Evolutionary conservation across 2,888 invertebrate species (phyloP).

Genomic region (Nemotelus nigrinus): DNA sequence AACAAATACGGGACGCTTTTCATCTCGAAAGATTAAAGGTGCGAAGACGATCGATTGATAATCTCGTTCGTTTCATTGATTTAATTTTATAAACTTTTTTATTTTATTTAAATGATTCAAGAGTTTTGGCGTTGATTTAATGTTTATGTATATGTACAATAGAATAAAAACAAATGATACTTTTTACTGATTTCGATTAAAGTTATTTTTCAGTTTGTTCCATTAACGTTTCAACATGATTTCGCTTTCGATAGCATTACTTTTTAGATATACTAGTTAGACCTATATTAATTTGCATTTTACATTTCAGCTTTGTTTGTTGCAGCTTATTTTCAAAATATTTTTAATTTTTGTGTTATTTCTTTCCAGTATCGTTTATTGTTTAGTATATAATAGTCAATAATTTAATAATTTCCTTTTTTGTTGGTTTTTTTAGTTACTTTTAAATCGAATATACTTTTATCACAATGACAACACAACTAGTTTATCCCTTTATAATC

Average conservation of each 20-base stretch:
- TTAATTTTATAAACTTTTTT: not conserved
- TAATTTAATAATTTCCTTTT: constrained; percentile 23
- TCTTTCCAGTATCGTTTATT: not conserved
- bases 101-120: not conserved
- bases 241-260: too few species aligned
- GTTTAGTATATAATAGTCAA: constrained; percentile 9
- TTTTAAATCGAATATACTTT: constrained; percentile 29
- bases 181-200: not conserved
- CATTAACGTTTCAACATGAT: too few species aligned
- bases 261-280: not conserved
- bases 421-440: constrained; percentile 18
- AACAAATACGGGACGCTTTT: not conserved
- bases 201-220: too few species aligned
- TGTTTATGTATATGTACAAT: constrained; percentile 11
- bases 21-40: too few species aligned
- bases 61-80: not conserved
- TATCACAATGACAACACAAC: constrained; percentile 43
- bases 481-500: constrained; percentile 29
- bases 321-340: not conserved
- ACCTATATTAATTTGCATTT: constrained; percentile 24
- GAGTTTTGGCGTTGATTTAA: constrained; percentile 8
- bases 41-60: too few species aligned
- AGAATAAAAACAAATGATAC: not conserved
- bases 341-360: constrained; percentile 16
- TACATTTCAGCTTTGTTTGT: constrained; percentile 22